phyloP scores from a whole-genome alignment of 2,888 invertebrate genomes.

The Stenotaenia linearis region DNA sequence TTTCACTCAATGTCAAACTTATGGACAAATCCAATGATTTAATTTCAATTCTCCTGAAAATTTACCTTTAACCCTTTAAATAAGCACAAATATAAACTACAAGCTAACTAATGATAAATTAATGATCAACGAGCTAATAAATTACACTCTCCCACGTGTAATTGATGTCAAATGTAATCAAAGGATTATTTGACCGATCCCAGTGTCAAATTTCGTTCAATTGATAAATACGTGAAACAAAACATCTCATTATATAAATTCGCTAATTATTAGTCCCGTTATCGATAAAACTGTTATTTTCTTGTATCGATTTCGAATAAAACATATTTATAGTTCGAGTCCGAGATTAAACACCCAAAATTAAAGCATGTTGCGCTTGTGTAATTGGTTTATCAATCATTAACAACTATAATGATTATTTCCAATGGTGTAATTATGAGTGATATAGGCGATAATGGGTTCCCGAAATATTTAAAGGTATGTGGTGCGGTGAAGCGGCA shows the following conservation, averaged over 20 bases:
- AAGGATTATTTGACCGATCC: not conserved
- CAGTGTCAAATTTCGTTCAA: constrained; percentile 9
- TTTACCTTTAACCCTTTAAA: not conserved
- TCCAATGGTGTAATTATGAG: constrained; percentile 21
- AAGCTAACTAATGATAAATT: not conserved
- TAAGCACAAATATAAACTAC: not conserved
- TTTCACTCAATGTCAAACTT: not conserved
- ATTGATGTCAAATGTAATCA: constrained; percentile 14
- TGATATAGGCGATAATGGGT: constrained; percentile 13
- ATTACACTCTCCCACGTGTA: not conserved
- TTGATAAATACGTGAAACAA: not conserved
- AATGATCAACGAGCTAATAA: not conserved
- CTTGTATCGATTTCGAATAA: not conserved
- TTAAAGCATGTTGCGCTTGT: not conserved
- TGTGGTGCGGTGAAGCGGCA: not conserved
- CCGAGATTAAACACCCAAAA: constrained; percentile 7
- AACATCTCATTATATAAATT: not conserved
- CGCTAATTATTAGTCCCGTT: not conserved
- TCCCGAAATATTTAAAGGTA: not conserved
- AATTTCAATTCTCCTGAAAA: not conserved
- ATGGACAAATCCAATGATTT: not conserved
- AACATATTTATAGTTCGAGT: not conserved
- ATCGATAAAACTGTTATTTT: not conserved
- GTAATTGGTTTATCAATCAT: constrained; percentile 23
- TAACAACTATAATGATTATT: constrained; percentile 19